Conservation (phyloP, 2,113 vertebrate genomes). For the Vanacampus margaritifer region DNA sequence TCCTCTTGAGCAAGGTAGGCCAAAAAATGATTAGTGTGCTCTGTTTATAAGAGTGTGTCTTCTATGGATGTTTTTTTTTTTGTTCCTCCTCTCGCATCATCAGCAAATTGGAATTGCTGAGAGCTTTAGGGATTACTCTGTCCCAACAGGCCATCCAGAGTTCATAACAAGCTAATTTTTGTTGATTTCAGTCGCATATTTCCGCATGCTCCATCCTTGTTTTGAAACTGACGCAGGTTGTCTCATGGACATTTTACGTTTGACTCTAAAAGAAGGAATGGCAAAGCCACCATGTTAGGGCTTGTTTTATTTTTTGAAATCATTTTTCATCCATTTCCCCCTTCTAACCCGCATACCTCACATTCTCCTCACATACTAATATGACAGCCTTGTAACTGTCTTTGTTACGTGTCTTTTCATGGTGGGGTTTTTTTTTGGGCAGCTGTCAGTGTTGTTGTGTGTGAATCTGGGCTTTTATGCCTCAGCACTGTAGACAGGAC, state of each 20-base stretch:
- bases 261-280: slow-evolving; percentile 22
- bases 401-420: slow-evolving; percentile 38
- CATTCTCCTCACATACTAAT: slow-evolving; percentile 43
- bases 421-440: slow-evolving; percentile 23
- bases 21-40: slow-evolving; percentile 5
- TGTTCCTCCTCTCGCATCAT: background rate
- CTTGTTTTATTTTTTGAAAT: slow-evolving; percentile 19
- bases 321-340: slow-evolving; percentile 34
- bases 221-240: slow-evolving; percentile 19
- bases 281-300: slow-evolving; percentile 25
- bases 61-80: slow-evolving; percentile 13
- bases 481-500: background rate
- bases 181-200: slow-evolving; percentile 1
- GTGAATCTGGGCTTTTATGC: background rate
- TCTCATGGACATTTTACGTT: slow-evolving; percentile 31
- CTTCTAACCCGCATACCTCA: slow-evolving; percentile 38
- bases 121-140: background rate
- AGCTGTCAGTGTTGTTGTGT: slow-evolving; percentile 34
- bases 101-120: slow-evolving; percentile 22
- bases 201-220: slow-evolving; percentile 31
- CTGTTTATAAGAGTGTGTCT: slow-evolving; percentile 4
- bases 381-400: slow-evolving; percentile 35
- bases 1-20: slow-evolving; percentile 89
- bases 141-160: background rate
- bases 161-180: background rate